Evolutionary conservation across 2,888 invertebrate species (phyloP).

Genomic region (Minunthozetes semirufus): DNA sequence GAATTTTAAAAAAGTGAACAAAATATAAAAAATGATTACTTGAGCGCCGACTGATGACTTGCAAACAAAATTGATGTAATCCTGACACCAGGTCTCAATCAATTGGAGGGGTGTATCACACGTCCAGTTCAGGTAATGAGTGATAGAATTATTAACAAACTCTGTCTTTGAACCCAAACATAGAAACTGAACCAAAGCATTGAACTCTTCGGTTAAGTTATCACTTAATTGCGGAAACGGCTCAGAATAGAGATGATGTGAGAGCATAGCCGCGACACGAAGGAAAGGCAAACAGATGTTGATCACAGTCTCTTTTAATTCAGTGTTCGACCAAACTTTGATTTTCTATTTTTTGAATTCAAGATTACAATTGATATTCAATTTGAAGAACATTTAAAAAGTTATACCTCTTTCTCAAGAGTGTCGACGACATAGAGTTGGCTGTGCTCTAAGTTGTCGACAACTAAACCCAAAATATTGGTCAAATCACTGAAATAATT

Average conservation of each 20-base stretch:
- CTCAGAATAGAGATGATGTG: constrained; percentile 62
- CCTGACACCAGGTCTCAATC: constrained; percentile 61
- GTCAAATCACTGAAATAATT: background rate
- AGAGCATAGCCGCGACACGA: constrained; percentile 70
- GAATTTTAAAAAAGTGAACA: background rate
- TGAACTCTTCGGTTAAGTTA: constrained; percentile 31
- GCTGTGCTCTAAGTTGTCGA: constrained; percentile 24
- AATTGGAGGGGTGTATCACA: constrained; percentile 43
- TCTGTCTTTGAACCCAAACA: constrained; percentile 2
- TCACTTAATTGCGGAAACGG: constrained; percentile 15
- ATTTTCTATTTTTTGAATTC: background rate
- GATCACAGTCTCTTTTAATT: background rate
- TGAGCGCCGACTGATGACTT: constrained; percentile 56
- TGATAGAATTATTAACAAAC: background rate
- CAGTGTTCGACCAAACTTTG: constrained; percentile 9
- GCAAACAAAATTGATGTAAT: constrained; percentile 52
- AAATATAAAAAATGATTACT: constrained; percentile 44
- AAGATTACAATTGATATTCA: background rate
- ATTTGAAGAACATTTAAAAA: background rate
- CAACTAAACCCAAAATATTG: constrained; percentile 11
- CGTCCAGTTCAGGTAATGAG: constrained; percentile 41
- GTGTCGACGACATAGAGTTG: constrained; percentile 36
- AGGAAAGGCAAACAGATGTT: constrained; percentile 45
- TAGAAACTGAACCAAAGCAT: constrained; percentile 8
- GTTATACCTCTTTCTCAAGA: background rate